A percentile compares a stretch with the other conserved stretches of the same genome.
Conservation (phyloP, 2,797 vertebrate genomes). For the Artibeus lituratus region DNA sequence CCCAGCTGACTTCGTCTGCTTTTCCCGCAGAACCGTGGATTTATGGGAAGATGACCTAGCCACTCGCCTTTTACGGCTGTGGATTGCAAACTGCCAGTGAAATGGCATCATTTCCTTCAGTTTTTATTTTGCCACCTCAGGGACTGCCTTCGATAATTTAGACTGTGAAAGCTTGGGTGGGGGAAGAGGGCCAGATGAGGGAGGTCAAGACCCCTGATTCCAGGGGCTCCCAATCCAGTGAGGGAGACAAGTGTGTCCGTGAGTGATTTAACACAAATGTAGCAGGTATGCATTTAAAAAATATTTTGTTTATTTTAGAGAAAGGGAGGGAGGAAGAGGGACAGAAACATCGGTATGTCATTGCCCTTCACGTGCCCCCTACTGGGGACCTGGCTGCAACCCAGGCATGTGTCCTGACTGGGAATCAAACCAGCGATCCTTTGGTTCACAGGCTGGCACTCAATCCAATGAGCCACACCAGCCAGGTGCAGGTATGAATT, state of each 20-base stretch:
- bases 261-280: neutral
- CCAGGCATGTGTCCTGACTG: no score
- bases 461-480: no score
- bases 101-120: conserved; percentile 54
- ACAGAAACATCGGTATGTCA: no score
- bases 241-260: neutral
- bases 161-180: conserved; percentile 30
- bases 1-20: conserved; percentile 61
- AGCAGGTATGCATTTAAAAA: neutral
- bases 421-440: no score
- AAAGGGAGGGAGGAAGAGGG: no score
- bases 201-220: neutral
- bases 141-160: conserved; percentile 36
- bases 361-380: no score
- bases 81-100: conserved; percentile 57
- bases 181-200: neutral
- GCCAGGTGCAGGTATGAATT: neutral
- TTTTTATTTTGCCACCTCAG: conserved; percentile 24
- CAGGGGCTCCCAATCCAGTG: neutral
- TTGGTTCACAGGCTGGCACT: no score
- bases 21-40: conserved; percentile 66
- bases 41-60: conserved; percentile 65
- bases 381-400: no score
- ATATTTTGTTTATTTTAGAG: no score
- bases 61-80: conserved; percentile 37